phyloP scores from a whole-genome alignment of 2,888 invertebrate genomes.

The Melanostoma scalare region DNA sequence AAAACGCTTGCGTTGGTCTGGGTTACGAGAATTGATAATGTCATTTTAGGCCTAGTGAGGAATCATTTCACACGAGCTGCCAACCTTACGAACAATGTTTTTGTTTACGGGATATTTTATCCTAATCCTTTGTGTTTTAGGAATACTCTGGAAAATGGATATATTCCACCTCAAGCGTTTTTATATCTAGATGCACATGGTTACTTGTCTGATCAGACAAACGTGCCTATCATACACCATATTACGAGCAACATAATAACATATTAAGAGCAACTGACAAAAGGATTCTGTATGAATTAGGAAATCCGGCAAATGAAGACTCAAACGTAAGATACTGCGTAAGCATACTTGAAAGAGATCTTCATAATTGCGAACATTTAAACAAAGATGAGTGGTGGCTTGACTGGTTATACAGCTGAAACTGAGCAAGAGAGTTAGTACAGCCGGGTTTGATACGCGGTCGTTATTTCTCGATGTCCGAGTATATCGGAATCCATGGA shows the following conservation, averaged over 20 bases:
- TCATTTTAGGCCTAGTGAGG: too few relatives aligned
- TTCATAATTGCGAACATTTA: neutral
- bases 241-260: too few relatives aligned
- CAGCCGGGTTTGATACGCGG: neutral
- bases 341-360: neutral
- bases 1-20: too few relatives aligned
- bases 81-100: too few relatives aligned
- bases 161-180: neutral
- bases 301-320: too few relatives aligned
- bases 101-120: constrained; percentile 9
- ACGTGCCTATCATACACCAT: constrained; percentile 12
- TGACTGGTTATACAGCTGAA: constrained; percentile 1
- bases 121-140: neutral
- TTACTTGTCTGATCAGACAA: constrained; percentile 7
- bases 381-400: neutral
- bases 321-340: too few relatives aligned
- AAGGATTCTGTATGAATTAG: too few relatives aligned
- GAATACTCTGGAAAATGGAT: too few relatives aligned
- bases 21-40: too few relatives aligned
- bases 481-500: too few relatives aligned
- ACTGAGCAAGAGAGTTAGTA: neutral
- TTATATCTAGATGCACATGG: constrained; percentile 19
- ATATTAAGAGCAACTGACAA: too few relatives aligned
- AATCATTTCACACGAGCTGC: too few relatives aligned
- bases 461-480: neutral